Base-by-base conservation (phyloP, 2,797 vertebrate genomes). In the Eulemur mongoz region DNA sequence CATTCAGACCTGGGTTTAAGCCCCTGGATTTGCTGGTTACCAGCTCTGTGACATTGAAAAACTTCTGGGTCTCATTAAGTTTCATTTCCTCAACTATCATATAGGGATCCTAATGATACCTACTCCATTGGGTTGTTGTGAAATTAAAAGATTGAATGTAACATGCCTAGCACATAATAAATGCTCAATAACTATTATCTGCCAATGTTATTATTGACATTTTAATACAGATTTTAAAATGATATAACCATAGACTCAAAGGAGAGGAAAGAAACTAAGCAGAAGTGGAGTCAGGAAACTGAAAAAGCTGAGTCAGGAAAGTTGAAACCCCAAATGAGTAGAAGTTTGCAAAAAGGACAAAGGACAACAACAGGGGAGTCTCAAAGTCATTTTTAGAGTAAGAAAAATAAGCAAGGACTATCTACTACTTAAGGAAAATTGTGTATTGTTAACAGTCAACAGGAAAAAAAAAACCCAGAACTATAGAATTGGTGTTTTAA, bases 321-420 rank as follows among this genome's bases (percentile, higher is more conserved):
- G 32, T 78, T 52, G 57, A 91, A 73, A 57, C 9, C 43, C 54
- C 73, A 40, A 89, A 27, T 67, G 54, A 75, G 23, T 20, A 25
- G 65, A 65, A 15, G 23, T 81, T 91, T 93, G 35, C 73, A 89
- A 86, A 94, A 81, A 89, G 13, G 43, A 65, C 67, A 78, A 81
- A 95, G 20, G 59, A 38, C 54, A 85, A 38, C 4, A 43, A 59
- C 69, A 91, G 17, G 40, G 35, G 18, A 65, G 35, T 22, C 45
- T 79, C 18, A 50, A 72, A 84, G 50, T 83, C 35, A 54, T 40
- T 73, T 48, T 61, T 59, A 57, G 32, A 82, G 35, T 54, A 13
- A 43, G 73, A 81, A 92, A 69, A 86, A 61, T 54, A 48, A 93
- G 87, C 81, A 88, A 93, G 50, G 22, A n/a, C n/a, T 50, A 40